Base-by-base conservation (phyloP, 2,113 vertebrate species). In the Cololabis saira region DNA sequence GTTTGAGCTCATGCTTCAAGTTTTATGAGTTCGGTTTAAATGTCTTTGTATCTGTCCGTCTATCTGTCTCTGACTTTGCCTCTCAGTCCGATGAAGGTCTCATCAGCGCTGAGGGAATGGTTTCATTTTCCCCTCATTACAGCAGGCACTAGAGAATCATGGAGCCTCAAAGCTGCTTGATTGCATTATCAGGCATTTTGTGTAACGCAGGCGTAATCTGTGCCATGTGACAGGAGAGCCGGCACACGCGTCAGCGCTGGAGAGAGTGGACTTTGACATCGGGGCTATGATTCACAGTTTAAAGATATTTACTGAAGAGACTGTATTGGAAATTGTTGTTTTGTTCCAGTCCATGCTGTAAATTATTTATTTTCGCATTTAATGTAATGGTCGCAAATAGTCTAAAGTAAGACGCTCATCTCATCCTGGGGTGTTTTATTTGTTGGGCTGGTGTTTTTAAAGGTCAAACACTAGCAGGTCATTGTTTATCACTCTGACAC, bases 81-180 rank as follows among this genome's bases (percentile, higher is more conserved):
- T 19, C 49, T 64, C 19, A 51, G 8, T 33, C 48, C 71, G 64
- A 80, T 62, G 71, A 78, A 69, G 71, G 73, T 81, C 79, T 87
- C 70, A 78, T 87, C 84, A 86, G 75, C 67, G 75, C 81, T 64
- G 73, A 83, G 82, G 79, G 84, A 89, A 70, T 60, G 51, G 80
- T 81, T 87, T 90, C 80, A 84, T 91, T 90, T 87, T 60, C 61
- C 74, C 72, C 81, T 89, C 84, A 82, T 91, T 86, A 90, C 84
- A 75, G 57, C 73, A 84, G 82, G 68, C 81, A 70, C 83, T 81
- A 70, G 80, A 90, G 83, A 87, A 88, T 84, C 78, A 78, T 66
- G 4, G 54, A 60, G 85, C 85, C 84, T 88, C 85, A 88, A 89
- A 90, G 80, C 82, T 78, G 78, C 80, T 75, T 88, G 87, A 88